These are phyloP conservation scores for Macrobrachium nipponense DNA, from an alignment of 1,140 invertebrate genomes.

Conservation along the genomic window DNA sequence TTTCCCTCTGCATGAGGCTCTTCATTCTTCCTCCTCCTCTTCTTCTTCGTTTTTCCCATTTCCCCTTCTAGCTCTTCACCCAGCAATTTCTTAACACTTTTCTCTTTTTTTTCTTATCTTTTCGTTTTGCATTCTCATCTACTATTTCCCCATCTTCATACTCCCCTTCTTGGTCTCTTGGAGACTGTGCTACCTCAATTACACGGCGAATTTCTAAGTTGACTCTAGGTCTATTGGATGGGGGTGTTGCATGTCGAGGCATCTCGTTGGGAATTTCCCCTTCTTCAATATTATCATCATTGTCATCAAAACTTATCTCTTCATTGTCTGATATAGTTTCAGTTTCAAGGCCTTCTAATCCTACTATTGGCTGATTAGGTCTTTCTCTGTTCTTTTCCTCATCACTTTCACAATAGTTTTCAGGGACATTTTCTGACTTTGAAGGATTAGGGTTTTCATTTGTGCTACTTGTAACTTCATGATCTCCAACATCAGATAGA, in stretches of 20 bases:
- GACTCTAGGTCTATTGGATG: slow-evolving; percentile 49
- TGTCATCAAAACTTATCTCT: slow-evolving; percentile 65
- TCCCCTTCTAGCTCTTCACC: slow-evolving; percentile 60
- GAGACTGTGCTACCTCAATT: slow-evolving; percentile 62
- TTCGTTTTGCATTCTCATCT: slow-evolving; percentile 67
- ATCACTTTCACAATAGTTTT: slow-evolving; percentile 49
- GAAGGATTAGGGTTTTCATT: slow-evolving; percentile 54
- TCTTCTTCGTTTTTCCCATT: slow-evolving; percentile 63
- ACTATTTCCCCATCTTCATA: slow-evolving; percentile 74
- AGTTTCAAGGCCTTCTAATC: slow-evolving; percentile 76
- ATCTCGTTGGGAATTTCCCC: slow-evolving; percentile 64
- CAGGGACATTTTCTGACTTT: slow-evolving; percentile 32
- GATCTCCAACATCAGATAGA: slow-evolving; percentile 61
- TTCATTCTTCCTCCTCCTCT: slow-evolving; percentile 25
- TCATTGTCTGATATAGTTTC: slow-evolving; percentile 78
- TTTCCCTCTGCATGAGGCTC: slow-evolving; percentile 27
- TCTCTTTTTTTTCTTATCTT: slow-evolving; percentile 67
- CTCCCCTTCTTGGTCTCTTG: slow-evolving; percentile 64
- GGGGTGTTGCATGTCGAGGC: slow-evolving; percentile 47
- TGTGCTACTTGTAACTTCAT: slow-evolving; percentile 64
- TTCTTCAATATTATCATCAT: slow-evolving; percentile 64
- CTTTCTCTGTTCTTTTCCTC: slow-evolving; percentile 34
- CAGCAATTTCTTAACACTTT: slow-evolving; percentile 55
- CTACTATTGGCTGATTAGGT: slow-evolving; percentile 66
- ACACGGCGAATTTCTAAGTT: slow-evolving; percentile 53